phyloP scores from a whole-genome alignment of 2,888 invertebrate genomes.

The Tyria jacobaeae region DNA sequence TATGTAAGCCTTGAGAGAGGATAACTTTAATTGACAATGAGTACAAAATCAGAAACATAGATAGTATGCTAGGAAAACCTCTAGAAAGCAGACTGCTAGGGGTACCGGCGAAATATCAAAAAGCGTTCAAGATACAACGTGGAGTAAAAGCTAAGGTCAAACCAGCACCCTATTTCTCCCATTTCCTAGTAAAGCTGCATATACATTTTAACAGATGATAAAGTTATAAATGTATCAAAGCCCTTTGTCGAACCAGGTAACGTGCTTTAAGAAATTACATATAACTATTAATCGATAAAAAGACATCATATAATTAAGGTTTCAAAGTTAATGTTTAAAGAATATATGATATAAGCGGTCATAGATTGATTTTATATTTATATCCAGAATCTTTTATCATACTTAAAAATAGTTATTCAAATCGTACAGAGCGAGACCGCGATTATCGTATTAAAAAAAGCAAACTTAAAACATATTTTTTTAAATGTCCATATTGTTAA shows the following conservation, averaged over 20 bases:
- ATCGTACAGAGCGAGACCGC: not conserved
- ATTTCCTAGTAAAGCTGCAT: not conserved
- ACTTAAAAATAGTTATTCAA: too few species aligned
- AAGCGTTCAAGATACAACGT: not conserved
- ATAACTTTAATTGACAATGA: not conserved
- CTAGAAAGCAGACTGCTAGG: not conserved
- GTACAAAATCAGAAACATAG: not conserved
- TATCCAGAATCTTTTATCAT: too few species aligned
- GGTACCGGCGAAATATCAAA: not conserved
- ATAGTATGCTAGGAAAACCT: too few species aligned
- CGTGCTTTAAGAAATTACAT: too few species aligned
- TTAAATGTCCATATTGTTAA: too few species aligned
- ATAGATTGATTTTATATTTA: too few species aligned
- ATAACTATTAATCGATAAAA: too few species aligned
- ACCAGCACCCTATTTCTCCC: not conserved
- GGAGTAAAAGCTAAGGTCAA: conserved; percentile 1
- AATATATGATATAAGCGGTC: too few species aligned
- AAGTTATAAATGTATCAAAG: not conserved
- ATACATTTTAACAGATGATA: not conserved
- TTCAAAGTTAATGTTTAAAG: too few species aligned
- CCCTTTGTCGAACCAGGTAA: too few species aligned
- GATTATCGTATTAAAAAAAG: not conserved
- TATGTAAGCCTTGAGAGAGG: not conserved
- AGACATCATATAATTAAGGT: too few species aligned
- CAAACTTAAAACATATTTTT: too few species aligned